Percentiles rank a stretch among this genome's conserved stretches.
These are phyloP conservation scores for Rhea americana DNA, from an alignment of 2,113 vertebrate species.

Conservation along the genomic window DNA sequence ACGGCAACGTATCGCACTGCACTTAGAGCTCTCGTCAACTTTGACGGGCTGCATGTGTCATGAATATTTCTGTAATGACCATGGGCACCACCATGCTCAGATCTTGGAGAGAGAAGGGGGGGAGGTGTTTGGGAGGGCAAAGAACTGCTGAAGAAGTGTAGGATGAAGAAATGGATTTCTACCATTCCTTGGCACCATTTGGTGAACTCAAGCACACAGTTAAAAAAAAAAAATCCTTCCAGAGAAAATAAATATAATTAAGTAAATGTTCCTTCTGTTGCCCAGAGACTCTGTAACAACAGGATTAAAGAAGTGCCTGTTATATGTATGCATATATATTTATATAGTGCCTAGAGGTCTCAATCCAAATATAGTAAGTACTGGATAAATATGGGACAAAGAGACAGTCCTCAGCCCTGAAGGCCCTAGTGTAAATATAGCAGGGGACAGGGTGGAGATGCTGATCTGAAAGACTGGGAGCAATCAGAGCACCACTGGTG, in stretches of 20 bases:
- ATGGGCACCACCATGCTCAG: accelerated
- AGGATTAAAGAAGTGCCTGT: not conserved
- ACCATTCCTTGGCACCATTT: not conserved
- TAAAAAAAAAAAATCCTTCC: not conserved
- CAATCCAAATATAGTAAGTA: not conserved
- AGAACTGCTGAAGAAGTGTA: not conserved
- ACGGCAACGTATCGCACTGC: not conserved
- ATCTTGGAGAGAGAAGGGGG: not conserved
- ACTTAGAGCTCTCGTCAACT: conserved; percentile 33
- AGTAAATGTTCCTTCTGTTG: not conserved
- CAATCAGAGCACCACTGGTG: not conserved
- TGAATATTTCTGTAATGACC: not conserved
- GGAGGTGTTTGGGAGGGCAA: not conserved
- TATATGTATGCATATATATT: not conserved
- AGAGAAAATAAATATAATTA: not conserved
- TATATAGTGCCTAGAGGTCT: not conserved
- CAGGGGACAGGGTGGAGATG: not conserved
- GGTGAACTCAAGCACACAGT: accelerated
- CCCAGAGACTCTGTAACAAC: not conserved
- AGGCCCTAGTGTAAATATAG: not conserved
- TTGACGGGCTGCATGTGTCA: not conserved
- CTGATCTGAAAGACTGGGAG: not conserved
- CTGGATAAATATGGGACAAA: not conserved
- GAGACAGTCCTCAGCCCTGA: not conserved
- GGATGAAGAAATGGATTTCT: conserved; percentile 9